Evolutionary conservation across 2,797 vertebrate genomes (phyloP).

Genomic region (Hapalemur alaotrensis): DNA sequence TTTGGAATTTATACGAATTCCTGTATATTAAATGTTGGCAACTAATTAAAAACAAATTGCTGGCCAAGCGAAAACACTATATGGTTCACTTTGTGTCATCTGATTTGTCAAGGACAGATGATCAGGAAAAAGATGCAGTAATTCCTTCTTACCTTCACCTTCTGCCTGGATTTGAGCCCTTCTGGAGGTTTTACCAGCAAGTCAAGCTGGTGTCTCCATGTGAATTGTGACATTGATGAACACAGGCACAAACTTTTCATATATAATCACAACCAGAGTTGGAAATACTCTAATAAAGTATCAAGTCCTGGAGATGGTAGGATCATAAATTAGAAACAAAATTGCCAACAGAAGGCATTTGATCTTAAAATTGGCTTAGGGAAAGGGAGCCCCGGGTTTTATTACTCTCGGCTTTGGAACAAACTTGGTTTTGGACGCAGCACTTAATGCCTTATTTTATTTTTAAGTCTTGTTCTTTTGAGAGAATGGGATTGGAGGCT

Average conservation of each 20-base stretch:
- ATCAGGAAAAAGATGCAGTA: background rate
- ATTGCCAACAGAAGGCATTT: slow-evolving; percentile 16
- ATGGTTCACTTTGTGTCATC: background rate
- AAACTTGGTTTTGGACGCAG: slow-evolving; percentile 40
- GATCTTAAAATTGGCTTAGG: background rate
- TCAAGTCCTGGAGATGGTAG: background rate
- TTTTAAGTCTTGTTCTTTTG: slow-evolving; percentile 58
- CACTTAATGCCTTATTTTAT: slow-evolving; percentile 36
- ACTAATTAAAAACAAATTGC: background rate
- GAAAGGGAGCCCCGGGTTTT: background rate
- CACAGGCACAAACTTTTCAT: background rate
- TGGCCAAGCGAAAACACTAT: background rate
- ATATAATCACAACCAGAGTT: slow-evolving; percentile 17
- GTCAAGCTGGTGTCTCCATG: background rate
- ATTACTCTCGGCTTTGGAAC: slow-evolving; percentile 3
- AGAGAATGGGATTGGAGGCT: slow-evolving; percentile 36
- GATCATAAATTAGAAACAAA: background rate
- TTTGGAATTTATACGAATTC: background rate
- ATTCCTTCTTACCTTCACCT: background rate
- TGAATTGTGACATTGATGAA: background rate
- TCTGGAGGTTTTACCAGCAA: background rate
- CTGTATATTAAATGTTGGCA: background rate
- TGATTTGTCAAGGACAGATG: background rate
- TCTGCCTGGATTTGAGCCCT: background rate
- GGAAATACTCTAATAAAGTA: slow-evolving; percentile 36